phyloP scores from a whole-genome alignment of 2,113 vertebrate genomes.

The Hippoglossus stenolepis region DNA sequence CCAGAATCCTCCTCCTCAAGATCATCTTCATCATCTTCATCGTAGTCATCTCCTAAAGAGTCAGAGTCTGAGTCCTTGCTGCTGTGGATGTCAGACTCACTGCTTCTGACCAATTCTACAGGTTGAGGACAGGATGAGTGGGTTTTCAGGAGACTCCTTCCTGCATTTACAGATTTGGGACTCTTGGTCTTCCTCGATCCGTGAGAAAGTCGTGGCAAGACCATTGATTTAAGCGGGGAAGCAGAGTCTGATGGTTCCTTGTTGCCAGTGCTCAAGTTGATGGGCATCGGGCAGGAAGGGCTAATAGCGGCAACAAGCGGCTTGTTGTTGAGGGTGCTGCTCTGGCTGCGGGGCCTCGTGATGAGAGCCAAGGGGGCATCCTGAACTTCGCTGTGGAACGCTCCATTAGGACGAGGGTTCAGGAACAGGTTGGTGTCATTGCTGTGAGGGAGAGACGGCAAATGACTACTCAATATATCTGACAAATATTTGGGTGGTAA shows the following conservation, averaged over 20 bases:
- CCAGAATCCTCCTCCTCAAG: constrained; percentile 85
- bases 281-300: constrained; percentile 82
- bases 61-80: constrained; percentile 92
- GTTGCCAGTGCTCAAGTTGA: constrained; percentile 87
- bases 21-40: constrained; percentile 85
- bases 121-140: constrained; percentile 76
- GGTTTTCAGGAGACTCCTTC: constrained; percentile 72
- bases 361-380: constrained; percentile 94
- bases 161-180: constrained; percentile 66
- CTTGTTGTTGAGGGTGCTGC: constrained; percentile 82
- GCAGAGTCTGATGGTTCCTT: constrained; percentile 80
- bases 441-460: constrained; percentile 82
- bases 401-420: constrained; percentile 86
- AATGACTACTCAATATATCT: constrained; percentile 82
- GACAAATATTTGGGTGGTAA: constrained; percentile 82
- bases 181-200: constrained; percentile 83
- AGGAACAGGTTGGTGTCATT: constrained; percentile 90
- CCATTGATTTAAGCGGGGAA: constrained; percentile 68
- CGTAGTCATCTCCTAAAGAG: constrained; percentile 90
- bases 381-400: constrained; percentile 88
- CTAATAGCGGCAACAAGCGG: constrained; percentile 76
- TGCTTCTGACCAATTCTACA: constrained; percentile 85
- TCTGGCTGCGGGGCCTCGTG: constrained; percentile 86
- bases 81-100: constrained; percentile 90
- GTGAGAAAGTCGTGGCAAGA: constrained; percentile 80